Evolutionary conservation across 2,113 vertebrate genomes (phyloP).

Genomic region (Zosterops pallidus): DNA sequence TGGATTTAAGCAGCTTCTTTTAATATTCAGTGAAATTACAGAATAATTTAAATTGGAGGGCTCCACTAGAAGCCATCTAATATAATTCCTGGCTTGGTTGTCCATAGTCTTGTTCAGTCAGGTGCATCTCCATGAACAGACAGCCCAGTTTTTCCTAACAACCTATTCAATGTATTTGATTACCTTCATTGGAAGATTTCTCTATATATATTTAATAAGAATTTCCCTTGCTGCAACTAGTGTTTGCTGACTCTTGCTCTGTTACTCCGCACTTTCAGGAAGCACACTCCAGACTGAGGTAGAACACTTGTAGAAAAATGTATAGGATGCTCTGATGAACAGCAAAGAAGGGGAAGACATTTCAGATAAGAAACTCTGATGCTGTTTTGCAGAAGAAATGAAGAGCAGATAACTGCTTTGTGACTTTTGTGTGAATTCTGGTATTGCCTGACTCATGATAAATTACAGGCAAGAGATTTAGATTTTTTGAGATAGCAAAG

Average conservation of each 20-base stretch:
- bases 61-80: not conserved
- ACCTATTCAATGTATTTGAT: not conserved
- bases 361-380: not conserved
- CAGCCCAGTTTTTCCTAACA: not conserved
- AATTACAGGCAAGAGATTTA: not conserved
- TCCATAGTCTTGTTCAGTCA: not conserved
- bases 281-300: fast-evolving
- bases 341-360: not conserved
- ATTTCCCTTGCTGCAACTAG: not conserved
- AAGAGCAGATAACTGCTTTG: not conserved
- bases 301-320: not conserved
- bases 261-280: not conserved
- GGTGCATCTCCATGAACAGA: not conserved
- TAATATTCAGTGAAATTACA: not conserved
- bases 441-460: not conserved
- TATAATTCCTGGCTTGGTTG: not conserved
- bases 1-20: not conserved
- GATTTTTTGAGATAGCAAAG: not conserved
- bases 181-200: not conserved
- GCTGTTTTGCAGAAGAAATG: not conserved
- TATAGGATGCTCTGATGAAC: not conserved
- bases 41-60: not conserved
- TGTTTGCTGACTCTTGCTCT: not conserved
- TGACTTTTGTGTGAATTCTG: not conserved
- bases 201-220: not conserved